phyloP scores from a whole-genome alignment of 2,888 invertebrate genomes.

The Thera britannica region DNA sequence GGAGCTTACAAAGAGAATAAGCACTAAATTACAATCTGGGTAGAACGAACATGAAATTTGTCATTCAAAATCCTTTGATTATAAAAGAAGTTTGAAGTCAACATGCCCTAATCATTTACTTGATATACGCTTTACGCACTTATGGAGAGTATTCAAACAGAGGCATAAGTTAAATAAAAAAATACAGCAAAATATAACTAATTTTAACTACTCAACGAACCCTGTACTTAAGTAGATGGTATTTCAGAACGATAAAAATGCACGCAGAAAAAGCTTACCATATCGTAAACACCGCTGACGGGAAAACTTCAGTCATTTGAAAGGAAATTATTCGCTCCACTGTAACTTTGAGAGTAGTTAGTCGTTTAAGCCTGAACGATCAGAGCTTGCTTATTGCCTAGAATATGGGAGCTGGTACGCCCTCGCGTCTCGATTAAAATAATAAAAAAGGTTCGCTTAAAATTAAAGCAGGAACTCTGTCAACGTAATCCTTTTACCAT shows the following conservation, averaged over 20 bases:
- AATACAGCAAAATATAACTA: slow-evolving; percentile 29
- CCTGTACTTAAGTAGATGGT: slow-evolving; percentile 41
- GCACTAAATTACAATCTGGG: neutral
- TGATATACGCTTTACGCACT: slow-evolving; percentile 8
- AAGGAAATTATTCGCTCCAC: slow-evolving; percentile 56
- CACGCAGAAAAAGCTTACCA: slow-evolving; percentile 53
- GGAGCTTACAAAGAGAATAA: slow-evolving; percentile 2
- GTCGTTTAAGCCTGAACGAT: slow-evolving; percentile 42
- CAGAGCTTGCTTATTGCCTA: slow-evolving; percentile 30
- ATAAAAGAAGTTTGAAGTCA: slow-evolving; percentile 5
- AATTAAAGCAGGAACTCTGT: slow-evolving; percentile 48
- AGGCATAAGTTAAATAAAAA: slow-evolving; percentile 20
- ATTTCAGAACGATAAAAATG: slow-evolving; percentile 49
- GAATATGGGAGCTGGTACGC: slow-evolving; percentile 22
- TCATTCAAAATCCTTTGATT: slow-evolving; percentile 15
- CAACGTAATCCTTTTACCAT: slow-evolving; percentile 82
- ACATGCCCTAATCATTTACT: neutral
- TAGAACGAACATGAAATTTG: slow-evolving; percentile 7
- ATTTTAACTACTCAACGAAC: slow-evolving; percentile 40
- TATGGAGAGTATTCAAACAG: slow-evolving; percentile 17
- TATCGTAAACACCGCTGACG: slow-evolving; percentile 57
- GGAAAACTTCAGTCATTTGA: slow-evolving; percentile 61
- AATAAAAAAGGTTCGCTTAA: slow-evolving; percentile 36
- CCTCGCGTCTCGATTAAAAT: slow-evolving; percentile 32
- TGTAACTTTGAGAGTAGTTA: slow-evolving; percentile 53